phyloP scores from a whole-genome alignment of 2,113 vertebrate species.

The Pterophyllum scalare region DNA sequence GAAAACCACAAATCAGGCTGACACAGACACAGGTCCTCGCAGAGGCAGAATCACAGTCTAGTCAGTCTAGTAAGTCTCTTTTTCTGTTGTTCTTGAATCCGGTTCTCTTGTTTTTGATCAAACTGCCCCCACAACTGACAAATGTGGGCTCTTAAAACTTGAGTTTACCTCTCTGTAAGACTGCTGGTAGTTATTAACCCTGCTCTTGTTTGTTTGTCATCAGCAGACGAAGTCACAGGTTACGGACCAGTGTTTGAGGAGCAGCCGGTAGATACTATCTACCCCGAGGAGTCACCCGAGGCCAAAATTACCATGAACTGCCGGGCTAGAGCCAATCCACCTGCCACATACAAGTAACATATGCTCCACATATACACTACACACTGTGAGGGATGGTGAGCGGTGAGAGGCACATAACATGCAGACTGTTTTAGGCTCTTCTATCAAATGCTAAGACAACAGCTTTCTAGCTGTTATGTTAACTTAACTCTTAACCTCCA shows the following conservation, averaged over 20 bases:
- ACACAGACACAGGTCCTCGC: constrained; percentile 9
- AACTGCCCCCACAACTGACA: constrained; percentile 51
- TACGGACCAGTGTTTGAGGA: constrained; percentile 97
- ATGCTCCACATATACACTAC: constrained; percentile 46
- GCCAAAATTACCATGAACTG: constrained; percentile 93
- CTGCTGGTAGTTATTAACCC: constrained; percentile 31
- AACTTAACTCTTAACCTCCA: not conserved
- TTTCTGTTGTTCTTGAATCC: constrained; percentile 23
- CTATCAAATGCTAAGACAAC: constrained; percentile 1
- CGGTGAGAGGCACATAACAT: too few species aligned
- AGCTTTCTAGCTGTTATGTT: too few species aligned
- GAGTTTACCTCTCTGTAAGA: constrained; percentile 34
- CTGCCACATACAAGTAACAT: constrained; percentile 92
- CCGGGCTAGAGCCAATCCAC: constrained; percentile 88
- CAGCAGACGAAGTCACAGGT: constrained; percentile 88
- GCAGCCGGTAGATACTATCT: constrained; percentile 94
- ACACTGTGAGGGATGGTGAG: not conserved
- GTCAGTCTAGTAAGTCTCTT: too few species aligned
- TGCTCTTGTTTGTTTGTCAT: constrained; percentile 36
- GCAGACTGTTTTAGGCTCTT: not conserved
- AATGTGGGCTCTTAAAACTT: not conserved
- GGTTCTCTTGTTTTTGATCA: constrained; percentile 22
- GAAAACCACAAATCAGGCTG: not conserved
- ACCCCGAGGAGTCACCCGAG: constrained; percentile 95
- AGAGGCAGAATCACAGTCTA: not conserved